Base-by-base conservation (phyloP, 2,888 invertebrate species). In the Ferrisia virgata region DNA sequence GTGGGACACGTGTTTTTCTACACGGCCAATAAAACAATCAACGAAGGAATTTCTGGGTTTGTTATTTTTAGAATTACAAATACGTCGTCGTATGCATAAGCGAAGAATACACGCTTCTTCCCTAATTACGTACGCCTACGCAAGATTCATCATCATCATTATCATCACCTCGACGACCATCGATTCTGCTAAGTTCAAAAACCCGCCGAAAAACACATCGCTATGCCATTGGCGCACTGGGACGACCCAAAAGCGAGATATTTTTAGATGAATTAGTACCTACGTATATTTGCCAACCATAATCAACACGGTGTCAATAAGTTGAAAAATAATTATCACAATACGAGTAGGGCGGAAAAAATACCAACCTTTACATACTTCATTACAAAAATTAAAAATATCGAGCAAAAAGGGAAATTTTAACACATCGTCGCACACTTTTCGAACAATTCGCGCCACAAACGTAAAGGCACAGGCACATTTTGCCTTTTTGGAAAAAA, bases 401-500 rank as follows among this genome's bases (percentile, higher is more conserved):
- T 36, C 69, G 0, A 18, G n/a, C 33, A 76, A 76, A 36, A 76
- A 76, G 72, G 72, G 72, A 76, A 76, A 76, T 76, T 76, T 76
- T 76, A 76, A 76, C 72, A 64, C 28, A 31, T 64, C n/a, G n/a
- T 15, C 13, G 58, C n/a, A 58, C 36, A 33, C 36, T 18, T 8
- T 31, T 25, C 18, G 36, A 36, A 28, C n/a, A 31, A 8, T 72
- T 72, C 31, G 1, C 28, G 33, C 5, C n/a, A n/a, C n/a, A n/a
- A n/a, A n/a, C n/a, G n/a, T n/a, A n/a, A n/a, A n/a, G n/a, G n/a
- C n/a, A n/a, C n/a, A n/a, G 22, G n/a, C 72, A 33, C 11, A 25
- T n/a, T 31, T 8, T 3, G 15, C 31, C 11, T n/a, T n/a, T n/a
- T n/a, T n/a, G n/a, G n/a, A n/a, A n/a, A n/a, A n/a, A n/a, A 33